Evolutionary conservation across 2,113 vertebrate genomes (phyloP).

Genomic region (Nesospiza acunhae): DNA sequence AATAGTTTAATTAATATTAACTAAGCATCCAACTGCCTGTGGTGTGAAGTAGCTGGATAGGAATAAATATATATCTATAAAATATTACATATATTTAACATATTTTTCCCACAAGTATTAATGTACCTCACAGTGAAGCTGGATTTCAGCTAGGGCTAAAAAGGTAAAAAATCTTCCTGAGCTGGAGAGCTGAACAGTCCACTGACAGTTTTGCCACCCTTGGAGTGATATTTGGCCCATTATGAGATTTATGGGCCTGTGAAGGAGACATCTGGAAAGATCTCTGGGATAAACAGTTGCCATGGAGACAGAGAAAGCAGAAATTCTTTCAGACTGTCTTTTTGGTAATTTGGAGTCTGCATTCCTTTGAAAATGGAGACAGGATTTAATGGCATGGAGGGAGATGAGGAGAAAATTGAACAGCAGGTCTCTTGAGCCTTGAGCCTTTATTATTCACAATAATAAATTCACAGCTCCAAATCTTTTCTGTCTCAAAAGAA

Average conservation of each 20-base stretch:
- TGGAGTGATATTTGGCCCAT: background rate
- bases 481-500: background rate
- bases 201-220: background rate
- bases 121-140: background rate
- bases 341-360: background rate
- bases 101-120: background rate
- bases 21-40: background rate
- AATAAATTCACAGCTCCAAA: background rate
- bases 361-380: background rate
- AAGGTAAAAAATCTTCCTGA: background rate
- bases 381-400: background rate
- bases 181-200: background rate
- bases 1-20: background rate
- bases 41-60: background rate
- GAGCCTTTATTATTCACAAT: background rate
- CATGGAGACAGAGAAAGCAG: background rate
- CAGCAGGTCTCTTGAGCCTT: background rate
- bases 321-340: background rate
- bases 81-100: background rate
- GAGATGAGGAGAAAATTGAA: background rate
- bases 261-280: background rate
- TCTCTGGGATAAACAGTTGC: background rate
- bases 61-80: background rate
- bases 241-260: background rate
- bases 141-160: background rate